Evolutionary conservation across 1,140 invertebrate genomes (phyloP).

Genomic region (Bicyclus anynana): DNA sequence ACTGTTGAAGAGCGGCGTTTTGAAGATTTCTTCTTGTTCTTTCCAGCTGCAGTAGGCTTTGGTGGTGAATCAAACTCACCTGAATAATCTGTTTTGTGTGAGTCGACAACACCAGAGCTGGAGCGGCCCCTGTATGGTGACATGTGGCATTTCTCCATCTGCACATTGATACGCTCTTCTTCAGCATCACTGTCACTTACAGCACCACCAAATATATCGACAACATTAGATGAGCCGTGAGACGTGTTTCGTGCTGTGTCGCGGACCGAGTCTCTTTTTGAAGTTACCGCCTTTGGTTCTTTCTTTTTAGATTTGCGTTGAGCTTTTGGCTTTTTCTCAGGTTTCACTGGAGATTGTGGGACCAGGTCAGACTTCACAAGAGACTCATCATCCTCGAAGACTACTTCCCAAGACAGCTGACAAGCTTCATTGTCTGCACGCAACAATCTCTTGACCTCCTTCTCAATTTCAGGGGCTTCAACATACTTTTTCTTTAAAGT

Average conservation of each 20-base stretch:
- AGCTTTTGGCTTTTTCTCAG: conserved; percentile 67
- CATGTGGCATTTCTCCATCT: conserved; percentile 87
- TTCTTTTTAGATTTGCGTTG: conserved; percentile 50
- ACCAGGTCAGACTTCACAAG: conserved; percentile 69
- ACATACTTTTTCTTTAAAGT: conserved; percentile 98
- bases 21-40: conserved; percentile 24
- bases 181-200: conserved; percentile 91
- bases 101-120: conserved; percentile 80
- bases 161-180: conserved; percentile 84
- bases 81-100: conserved; percentile 30
- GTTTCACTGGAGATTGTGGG: conserved; percentile 55
- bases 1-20: conserved; percentile 29
- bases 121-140: conserved; percentile 87
- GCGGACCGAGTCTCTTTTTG: not conserved
- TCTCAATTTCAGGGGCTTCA: conserved; percentile 98
- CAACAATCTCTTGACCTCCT: conserved; percentile 94
- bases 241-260: too few species aligned
- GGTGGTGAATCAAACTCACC: conserved; percentile 50
- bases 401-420: conserved; percentile 94
- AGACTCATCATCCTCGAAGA: conserved; percentile 92
- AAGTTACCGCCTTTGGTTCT: conserved; percentile 17
- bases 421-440: conserved; percentile 95
- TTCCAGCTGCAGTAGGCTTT: conserved; percentile 25
- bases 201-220: conserved; percentile 92
- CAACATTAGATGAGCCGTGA: conserved; percentile 61